These are phyloP conservation scores for Theretra japonica DNA, from an alignment of 2,888 invertebrate species.

Conservation along the genomic window DNA sequence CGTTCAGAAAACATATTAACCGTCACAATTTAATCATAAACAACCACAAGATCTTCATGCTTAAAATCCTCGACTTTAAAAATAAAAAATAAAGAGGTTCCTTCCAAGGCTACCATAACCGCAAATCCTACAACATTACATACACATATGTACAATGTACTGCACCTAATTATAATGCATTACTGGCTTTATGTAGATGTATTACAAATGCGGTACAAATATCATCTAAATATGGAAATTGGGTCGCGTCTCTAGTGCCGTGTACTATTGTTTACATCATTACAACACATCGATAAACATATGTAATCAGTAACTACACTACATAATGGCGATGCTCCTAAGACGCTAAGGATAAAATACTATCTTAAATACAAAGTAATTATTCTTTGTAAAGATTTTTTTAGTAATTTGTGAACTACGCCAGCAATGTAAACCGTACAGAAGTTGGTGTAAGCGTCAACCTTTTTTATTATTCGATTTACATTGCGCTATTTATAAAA, in stretches of 20 bases:
- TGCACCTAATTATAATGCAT: conserved; percentile 6
- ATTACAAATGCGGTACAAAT: neutral
- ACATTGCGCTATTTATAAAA: no score
- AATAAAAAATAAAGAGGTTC: neutral
- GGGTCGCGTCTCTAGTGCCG: conserved; percentile 1
- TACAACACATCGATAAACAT: neutral
- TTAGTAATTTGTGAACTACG: no score
- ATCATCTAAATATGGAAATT: conserved; percentile 24
- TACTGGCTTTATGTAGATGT: neutral
- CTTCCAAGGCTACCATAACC: neutral
- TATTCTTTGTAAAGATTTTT: no score
- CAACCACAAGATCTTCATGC: neutral
- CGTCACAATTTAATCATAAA: neutral
- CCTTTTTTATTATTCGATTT: no score
- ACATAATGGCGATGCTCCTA: neutral
- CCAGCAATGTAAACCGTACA: no score
- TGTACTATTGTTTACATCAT: conserved; percentile 21
- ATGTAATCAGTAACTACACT: neutral
- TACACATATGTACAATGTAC: neutral
- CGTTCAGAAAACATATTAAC: neutral
- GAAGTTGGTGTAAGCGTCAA: no score
- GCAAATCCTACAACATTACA: neutral
- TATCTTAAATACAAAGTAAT: no score
- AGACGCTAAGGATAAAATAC: no score
- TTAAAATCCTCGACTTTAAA: neutral